Conservation (phyloP, 2,113 vertebrate genomes). For the Hypomesus transpacificus region DNA sequence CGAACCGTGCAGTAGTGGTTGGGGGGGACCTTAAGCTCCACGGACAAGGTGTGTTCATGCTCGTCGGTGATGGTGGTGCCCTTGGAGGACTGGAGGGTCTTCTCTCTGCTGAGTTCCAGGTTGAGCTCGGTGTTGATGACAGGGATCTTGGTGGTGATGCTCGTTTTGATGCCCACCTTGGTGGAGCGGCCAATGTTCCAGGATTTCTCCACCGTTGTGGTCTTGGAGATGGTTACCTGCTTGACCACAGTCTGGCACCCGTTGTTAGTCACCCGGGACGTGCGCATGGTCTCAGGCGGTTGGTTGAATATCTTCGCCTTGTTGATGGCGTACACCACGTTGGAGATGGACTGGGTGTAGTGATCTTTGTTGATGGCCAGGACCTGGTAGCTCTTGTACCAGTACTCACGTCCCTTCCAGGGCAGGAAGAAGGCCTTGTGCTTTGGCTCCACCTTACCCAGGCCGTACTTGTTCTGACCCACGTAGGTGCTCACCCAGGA, state of each 20-base stretch:
- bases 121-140: slow-evolving; percentile 55
- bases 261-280: slow-evolving; percentile 67
- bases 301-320: slow-evolving; percentile 64
- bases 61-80: slow-evolving; percentile 66
- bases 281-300: slow-evolving; percentile 68
- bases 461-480: slow-evolving; percentile 74
- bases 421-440: slow-evolving; percentile 72
- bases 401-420: slow-evolving; percentile 71
- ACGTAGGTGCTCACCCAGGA: slow-evolving; percentile 54
- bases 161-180: slow-evolving; percentile 59
- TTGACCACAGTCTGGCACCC: slow-evolving; percentile 63
- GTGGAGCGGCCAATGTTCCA: slow-evolving; percentile 70
- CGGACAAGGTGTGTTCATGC: slow-evolving; percentile 63
- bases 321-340: slow-evolving; percentile 65
- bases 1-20: slow-evolving; percentile 66
- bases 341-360: slow-evolving; percentile 66
- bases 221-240: slow-evolving; percentile 67
- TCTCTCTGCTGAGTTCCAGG: slow-evolving; percentile 62
- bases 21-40: slow-evolving; percentile 61
- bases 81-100: slow-evolving; percentile 62
- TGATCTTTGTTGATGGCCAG: slow-evolving; percentile 66
- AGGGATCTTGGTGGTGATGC: slow-evolving; percentile 69
- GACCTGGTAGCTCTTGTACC: slow-evolving; percentile 73
- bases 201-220: slow-evolving; percentile 60
- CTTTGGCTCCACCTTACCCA: slow-evolving; percentile 71